Evolutionary conservation across 2,888 invertebrate genomes (phyloP).

Genomic region (Oxyteleia sp.): DNA sequence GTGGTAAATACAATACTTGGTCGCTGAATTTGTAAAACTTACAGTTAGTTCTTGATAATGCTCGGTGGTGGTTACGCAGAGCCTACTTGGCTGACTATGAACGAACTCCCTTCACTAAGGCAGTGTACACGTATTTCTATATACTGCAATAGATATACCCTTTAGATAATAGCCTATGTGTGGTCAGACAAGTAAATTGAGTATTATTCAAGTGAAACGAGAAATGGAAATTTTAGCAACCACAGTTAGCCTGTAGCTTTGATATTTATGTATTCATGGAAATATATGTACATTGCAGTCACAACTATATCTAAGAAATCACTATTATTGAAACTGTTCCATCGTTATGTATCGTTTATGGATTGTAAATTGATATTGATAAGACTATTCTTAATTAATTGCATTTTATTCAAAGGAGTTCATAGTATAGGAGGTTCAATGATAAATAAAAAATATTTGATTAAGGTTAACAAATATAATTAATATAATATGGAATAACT

Average conservation of each 20-base stretch:
- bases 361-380: neutral
- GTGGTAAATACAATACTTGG: constrained; percentile 32
- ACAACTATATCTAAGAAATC: constrained; percentile 65
- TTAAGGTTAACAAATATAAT: too few species aligned
- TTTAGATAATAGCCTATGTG: constrained; percentile 70
- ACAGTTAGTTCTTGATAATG: constrained; percentile 49
- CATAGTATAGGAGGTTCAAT: too few species aligned
- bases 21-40: constrained; percentile 59
- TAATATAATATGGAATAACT: too few species aligned
- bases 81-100: constrained; percentile 58
- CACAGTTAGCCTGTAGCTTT: constrained; percentile 66
- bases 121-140: constrained; percentile 45
- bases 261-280: constrained; percentile 71
- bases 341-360: constrained; percentile 25
- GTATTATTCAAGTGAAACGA: constrained; percentile 73
- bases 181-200: constrained; percentile 74
- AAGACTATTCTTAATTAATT: neutral
- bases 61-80: constrained; percentile 36
- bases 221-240: constrained; percentile 72
- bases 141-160: constrained; percentile 68
- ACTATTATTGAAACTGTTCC: constrained; percentile 44
- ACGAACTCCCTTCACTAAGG: constrained; percentile 43
- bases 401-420: too few species aligned
- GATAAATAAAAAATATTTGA: too few species aligned
- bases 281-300: constrained; percentile 67